Evolutionary conservation across 2,113 vertebrate species (phyloP).

Genomic region (Lamprologus speciosus): DNA sequence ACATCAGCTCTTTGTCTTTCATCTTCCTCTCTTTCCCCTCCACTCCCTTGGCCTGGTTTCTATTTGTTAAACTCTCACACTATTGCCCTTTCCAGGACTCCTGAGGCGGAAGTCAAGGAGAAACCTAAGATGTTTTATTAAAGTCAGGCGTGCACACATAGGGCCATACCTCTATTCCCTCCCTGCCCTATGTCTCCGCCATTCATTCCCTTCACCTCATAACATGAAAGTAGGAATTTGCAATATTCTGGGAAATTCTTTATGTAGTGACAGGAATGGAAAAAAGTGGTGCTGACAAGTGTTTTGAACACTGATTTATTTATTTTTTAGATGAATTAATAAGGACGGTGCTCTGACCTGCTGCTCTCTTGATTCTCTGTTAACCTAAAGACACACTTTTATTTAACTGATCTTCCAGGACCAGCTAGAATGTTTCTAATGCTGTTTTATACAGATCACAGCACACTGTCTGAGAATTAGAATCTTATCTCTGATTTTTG

Average conservation of each 20-base stretch:
- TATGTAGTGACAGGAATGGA: neutral
- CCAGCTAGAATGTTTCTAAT: neutral
- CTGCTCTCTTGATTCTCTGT: neutral
- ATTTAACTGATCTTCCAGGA: neutral
- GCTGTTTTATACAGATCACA: neutral
- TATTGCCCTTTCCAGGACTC: neutral
- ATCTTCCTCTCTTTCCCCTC: neutral
- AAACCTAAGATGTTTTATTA: slow-evolving; percentile 27
- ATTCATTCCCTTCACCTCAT: neutral
- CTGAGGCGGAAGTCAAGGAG: neutral
- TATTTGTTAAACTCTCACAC: neutral
- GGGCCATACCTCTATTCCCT: neutral
- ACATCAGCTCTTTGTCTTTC: neutral
- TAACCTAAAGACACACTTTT: neutral
- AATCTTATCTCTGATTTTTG: neutral
- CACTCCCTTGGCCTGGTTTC: neutral
- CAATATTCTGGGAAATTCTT: neutral
- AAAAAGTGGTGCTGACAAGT: neutral
- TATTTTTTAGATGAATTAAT: neutral
- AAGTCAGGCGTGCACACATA: neutral
- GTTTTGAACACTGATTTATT: neutral
- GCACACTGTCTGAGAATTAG: neutral
- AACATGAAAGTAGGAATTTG: neutral
- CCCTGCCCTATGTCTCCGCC: neutral
- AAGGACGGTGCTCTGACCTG: neutral